These are phyloP conservation scores for Drosophila nebulosa DNA, from an alignment of 1,140 invertebrate genomes.

Conservation along the genomic window DNA sequence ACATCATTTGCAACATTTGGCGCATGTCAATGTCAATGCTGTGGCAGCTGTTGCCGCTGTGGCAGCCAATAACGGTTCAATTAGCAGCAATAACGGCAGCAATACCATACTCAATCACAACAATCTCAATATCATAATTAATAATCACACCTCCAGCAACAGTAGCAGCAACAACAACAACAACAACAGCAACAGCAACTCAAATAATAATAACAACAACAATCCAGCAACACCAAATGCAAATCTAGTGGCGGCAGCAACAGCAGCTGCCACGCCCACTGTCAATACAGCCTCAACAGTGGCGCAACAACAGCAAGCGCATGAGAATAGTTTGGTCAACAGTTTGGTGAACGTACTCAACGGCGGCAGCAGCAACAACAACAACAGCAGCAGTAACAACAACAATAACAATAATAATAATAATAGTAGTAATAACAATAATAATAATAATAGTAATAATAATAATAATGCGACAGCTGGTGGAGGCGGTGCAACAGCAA, in stretches of 20 bases:
- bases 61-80: conserved; percentile 56
- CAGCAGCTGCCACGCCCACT: conserved; percentile 49
- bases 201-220: conserved; percentile 56
- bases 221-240: conserved; percentile 78
- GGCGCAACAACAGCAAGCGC: conserved; percentile 58
- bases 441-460: conserved; percentile 36
- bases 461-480: not conserved
- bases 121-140: conserved; percentile 68
- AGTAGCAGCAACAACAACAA: conserved; percentile 48
- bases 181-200: conserved; percentile 48
- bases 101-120: conserved; percentile 67
- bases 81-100: conserved; percentile 44
- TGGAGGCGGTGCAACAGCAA: conserved; percentile 9
- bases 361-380: conserved; percentile 31
- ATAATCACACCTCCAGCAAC: conserved; percentile 57
- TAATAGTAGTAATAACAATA: conserved; percentile 45
- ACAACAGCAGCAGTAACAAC: conserved; percentile 30
- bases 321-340: conserved; percentile 72
- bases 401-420: conserved; percentile 40
- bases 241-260: conserved; percentile 45
- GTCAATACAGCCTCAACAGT: conserved; percentile 57
- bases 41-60: conserved; percentile 66
- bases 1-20: conserved; percentile 79
- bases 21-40: conserved; percentile 76
- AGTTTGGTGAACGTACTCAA: conserved; percentile 72